These are phyloP conservation scores for Sthenelais limicola DNA, from an alignment of 2,888 invertebrate species.

Conservation along the genomic window DNA sequence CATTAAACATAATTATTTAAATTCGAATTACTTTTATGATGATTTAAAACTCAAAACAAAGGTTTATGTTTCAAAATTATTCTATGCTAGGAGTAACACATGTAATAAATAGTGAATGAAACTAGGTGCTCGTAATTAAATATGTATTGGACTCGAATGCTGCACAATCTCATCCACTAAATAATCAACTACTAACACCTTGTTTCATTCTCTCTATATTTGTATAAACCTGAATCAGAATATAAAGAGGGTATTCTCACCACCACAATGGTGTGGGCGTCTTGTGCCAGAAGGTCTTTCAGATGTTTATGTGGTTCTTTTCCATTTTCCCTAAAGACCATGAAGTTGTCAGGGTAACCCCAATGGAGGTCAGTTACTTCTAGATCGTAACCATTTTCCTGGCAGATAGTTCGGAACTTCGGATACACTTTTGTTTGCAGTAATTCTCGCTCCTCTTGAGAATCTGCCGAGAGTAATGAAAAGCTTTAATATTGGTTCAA, in stretches of 20 bases:
- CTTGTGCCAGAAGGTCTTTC: neutral
- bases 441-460: constrained; percentile 22
- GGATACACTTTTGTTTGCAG: constrained; percentile 41
- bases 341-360: constrained; percentile 39
- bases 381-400: constrained; percentile 38
- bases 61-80: no score
- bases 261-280: constrained; percentile 7
- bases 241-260: constrained; percentile 7
- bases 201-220: no score
- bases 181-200: no score
- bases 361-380: constrained; percentile 37
- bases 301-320: neutral
- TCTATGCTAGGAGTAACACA: no score
- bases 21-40: no score
- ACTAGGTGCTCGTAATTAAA: no score
- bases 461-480: constrained; percentile 32
- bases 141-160: no score
- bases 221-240: neutral
- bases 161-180: no score
- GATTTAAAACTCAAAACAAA: no score
- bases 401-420: constrained; percentile 26
- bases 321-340: neutral
- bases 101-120: no score
- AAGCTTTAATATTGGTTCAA: neutral
- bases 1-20: neutral